phyloP scores from a whole-genome alignment of 2,113 vertebrate genomes.

The Nibea albiflora region DNA sequence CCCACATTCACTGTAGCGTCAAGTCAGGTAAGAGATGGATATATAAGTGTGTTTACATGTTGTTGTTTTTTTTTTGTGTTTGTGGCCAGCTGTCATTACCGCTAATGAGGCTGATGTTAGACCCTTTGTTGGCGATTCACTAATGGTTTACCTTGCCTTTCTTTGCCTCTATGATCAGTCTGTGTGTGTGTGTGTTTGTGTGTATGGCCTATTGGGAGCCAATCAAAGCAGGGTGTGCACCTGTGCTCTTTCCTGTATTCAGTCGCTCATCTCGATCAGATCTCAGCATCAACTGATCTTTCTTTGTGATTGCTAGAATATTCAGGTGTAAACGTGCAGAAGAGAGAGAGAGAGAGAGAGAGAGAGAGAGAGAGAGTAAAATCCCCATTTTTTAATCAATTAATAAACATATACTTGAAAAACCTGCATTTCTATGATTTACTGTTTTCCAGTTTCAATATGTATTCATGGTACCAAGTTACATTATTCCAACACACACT shows the following conservation, averaged over 20 bases:
- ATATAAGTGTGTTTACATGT: conserved; percentile 12
- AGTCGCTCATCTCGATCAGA: conserved; percentile 3
- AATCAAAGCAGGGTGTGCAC: conserved; percentile 75
- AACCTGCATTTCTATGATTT: not conserved
- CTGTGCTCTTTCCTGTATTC: conserved; percentile 61
- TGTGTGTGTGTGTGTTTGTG: conserved; percentile 46
- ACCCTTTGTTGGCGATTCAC: conserved; percentile 41
- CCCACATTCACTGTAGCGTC: conserved; percentile 94
- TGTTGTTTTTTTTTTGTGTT: conserved; percentile 23
- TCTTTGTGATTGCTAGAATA: not conserved
- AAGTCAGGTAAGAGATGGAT: conserved; percentile 91
- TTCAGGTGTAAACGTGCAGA: not conserved
- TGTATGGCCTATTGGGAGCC: conserved; percentile 69
- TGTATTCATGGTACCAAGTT: not conserved
- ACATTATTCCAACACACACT: not conserved
- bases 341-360: not conserved
- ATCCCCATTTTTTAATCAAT: not conserved
- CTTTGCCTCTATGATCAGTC: conserved; percentile 16
- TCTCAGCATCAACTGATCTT: not conserved
- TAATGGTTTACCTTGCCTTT: conserved; percentile 40
- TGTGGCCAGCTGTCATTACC: conserved; percentile 44
- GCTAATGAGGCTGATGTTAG: conserved; percentile 57
- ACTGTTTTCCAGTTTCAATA: not conserved
- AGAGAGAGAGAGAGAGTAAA: not conserved
- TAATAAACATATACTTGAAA: too few relatives aligned